Base-by-base conservation (phyloP, 2,888 invertebrate species). In the Pristionchus maxplancki region DNA sequence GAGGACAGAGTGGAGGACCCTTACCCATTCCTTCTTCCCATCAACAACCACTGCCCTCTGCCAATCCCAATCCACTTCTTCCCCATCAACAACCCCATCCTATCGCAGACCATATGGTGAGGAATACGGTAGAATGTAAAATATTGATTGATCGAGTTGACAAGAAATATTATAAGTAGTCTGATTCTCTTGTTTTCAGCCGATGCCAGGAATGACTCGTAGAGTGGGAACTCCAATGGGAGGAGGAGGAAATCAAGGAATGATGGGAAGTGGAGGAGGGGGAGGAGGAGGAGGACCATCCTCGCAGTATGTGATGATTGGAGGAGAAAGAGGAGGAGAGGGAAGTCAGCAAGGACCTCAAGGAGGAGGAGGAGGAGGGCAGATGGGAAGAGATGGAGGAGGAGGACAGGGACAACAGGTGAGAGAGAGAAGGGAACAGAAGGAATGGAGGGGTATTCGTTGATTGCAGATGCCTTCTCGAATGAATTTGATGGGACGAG, bases 71-170 rank as follows among this genome's bases (percentile, higher is more conserved):
- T 81, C 82, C 82, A 34, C 53, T 53, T 6, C 20, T 34, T 4
- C 28, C 82, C 24, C 81, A 28, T 50, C 82, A 48, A 53, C 82
- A 82, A 31, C n/a, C 67, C 34, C 84, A 62, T 40, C 48, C 62
- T 8, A 62, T 58, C 37, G 84, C 84, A 9, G 84, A 62, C 11
- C 82, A 82, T 48, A 50, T 82, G 82, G 82, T 82, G 4, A 48
- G 82, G 31, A 44, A 2, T 31, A 71, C 71, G 28, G 28, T 67
- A 58, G 1, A 58, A 6, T n/a, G 58, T 20, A 48, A 17, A 48
- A 48, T 48, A 8, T 15, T 15, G 58, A 58, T 24, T 20, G 58
- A 64, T 64, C 9, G 64, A n/a, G 1, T 48, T 48, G 31, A 64
- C 31, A 28, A 31, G 3, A 6, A 28, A 28, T 8, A 64, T 64